Evolutionary conservation across 2,888 invertebrate genomes (phyloP), one percentile per base, ranked within the genome.

Genomic region (Lasioglossum calceatum): DNA sequence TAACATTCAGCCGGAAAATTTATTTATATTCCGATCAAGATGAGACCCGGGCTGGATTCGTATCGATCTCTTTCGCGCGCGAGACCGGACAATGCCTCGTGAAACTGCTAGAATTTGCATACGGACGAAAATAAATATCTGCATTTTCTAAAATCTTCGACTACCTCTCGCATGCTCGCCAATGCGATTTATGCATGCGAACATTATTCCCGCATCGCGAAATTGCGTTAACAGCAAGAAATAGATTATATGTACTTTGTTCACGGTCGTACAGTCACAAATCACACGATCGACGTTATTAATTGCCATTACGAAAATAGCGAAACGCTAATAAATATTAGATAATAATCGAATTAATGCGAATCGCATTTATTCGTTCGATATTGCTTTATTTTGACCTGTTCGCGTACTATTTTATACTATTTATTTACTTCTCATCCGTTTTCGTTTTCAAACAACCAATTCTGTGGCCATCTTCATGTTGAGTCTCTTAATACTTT

Each of bases 21-120:
- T 71, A 79, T 71, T 44, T 54, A 44, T 74, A 58, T 19, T 58
- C 47, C 5, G 54, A 74, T 67, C 8, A 10, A 77, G 36, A 67
- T 47, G 36, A 50, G 39, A 32, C 27, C n/a, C 12, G 0, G 14
- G 5, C 5, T n/a, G 12, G 10, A 73, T 73, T 67, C 19, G 23
- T 7, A 23, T 19, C 42, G 54, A 58, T 71, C 19, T 23, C 2
- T 64, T 3, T 47, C 16, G 16, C 5, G 27, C 32, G 7, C 32
- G 16, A 16, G 16, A 64, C 2, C 14, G 16, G 32, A 64, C 64
- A 64, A 32, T 64, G 7, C 23, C 39, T 1, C 32, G 27, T 7
- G 61, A 44, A 36, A 61, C 14, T 23, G 47, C 16, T 32, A 10
- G 36, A 12, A 54, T 74, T 50, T 74, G 19, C 64, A 16, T 32